phyloP scores from a whole-genome alignment of 2,888 invertebrate species.

The Chrysotoxum bicinctum region DNA sequence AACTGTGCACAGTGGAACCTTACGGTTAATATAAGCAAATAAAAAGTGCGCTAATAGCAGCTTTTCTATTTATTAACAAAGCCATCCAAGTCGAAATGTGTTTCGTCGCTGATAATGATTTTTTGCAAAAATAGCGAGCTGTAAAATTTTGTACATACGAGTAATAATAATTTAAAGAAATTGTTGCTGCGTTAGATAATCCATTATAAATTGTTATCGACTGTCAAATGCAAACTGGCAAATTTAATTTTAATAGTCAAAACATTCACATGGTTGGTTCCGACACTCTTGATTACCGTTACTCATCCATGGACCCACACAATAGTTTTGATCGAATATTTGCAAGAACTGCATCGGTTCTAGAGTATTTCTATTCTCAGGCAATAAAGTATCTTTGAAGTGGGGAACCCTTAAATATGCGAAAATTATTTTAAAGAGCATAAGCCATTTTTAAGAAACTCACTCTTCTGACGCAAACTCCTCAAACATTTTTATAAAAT shows the following conservation, averaged over 20 bases:
- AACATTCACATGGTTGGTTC: neutral
- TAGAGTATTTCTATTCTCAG: slow-evolving; percentile 20
- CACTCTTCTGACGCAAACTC: slow-evolving; percentile 36
- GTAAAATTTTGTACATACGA: no score
- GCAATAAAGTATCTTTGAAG: slow-evolving; percentile 22
- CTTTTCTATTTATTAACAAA: no score
- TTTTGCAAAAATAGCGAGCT: no score
- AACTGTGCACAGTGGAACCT: no score
- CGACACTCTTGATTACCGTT: neutral
- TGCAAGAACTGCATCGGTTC: slow-evolving; percentile 32
- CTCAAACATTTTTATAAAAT: slow-evolving; percentile 49
- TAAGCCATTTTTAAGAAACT: neutral
- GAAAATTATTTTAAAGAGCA: neutral
- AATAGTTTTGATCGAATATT: slow-evolving; percentile 32
- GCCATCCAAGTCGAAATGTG: no score
- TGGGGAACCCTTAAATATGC: slow-evolving; percentile 29
- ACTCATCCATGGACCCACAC: slow-evolving; percentile 38
- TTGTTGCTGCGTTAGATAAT: no score
- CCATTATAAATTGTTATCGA: no score
- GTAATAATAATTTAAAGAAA: no score
- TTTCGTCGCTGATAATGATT: no score
- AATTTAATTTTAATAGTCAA: slow-evolving; percentile 9
- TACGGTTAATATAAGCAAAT: no score
- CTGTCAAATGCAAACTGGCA: no score
- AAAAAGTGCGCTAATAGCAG: no score